Percentiles rank a stretch among this genome's conserved stretches.
Evolutionary conservation across 2,888 invertebrate genomes (phyloP).

Genomic region (Nephrotoma appendiculata): DNA sequence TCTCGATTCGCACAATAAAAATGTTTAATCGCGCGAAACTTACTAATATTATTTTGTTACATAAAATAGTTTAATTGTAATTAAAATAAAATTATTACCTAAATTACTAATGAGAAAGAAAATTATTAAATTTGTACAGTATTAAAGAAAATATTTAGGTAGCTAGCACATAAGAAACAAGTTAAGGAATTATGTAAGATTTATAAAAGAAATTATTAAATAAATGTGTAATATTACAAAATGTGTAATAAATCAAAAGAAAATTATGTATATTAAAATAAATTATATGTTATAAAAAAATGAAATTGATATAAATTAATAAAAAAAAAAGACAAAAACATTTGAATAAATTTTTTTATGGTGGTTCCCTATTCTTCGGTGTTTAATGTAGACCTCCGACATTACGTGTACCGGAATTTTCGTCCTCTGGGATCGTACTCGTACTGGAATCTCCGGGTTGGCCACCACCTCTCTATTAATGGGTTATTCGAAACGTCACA

Average conservation of each 20-base stretch:
- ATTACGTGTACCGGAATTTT: no score
- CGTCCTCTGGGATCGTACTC: no score
- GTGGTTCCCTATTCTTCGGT: no score
- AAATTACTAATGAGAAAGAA: neutral
- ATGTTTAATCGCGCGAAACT: neutral
- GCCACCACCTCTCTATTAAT: no score
- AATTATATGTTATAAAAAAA: neutral
- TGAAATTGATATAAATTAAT: neutral
- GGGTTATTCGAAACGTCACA: no score
- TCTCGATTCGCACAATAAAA: neutral
- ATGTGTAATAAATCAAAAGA: neutral
- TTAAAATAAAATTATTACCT: neutral
- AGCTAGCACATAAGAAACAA: neutral
- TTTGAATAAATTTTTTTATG: no score
- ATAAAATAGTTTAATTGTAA: neutral
- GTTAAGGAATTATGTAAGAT: neutral
- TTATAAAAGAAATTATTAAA: neutral
- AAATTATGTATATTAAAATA: neutral
- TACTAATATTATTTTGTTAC: neutral
- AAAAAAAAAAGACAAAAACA: neutral
- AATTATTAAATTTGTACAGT: neutral
- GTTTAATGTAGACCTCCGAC: no score
- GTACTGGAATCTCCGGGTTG: no score
- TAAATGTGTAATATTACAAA: neutral
- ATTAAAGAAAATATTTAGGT: neutral